A percentile compares a stretch with the other conserved stretches of the same genome.
Conservation (phyloP, 2,888 invertebrate genomes). For the Phanerotoma sp. region DNA sequence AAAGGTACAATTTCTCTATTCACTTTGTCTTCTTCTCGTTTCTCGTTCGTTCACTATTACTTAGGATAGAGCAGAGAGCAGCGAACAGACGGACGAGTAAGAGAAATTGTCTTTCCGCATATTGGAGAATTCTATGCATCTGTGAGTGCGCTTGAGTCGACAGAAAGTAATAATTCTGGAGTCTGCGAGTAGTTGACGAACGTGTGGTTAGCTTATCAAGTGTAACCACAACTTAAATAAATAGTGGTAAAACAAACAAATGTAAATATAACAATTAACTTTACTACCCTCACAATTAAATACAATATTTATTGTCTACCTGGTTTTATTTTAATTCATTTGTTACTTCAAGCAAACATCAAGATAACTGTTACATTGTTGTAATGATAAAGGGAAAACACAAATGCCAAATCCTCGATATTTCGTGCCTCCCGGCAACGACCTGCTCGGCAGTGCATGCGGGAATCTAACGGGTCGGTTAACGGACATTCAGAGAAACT, state of each 20-base stretch:
- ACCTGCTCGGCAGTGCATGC: slow-evolving; percentile 8
- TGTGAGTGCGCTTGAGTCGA: slow-evolving; percentile 10
- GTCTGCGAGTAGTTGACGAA: slow-evolving; percentile 5
- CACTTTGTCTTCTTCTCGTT: slow-evolving; percentile 4
- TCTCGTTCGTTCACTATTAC: not conserved
- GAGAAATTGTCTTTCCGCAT: slow-evolving; percentile 25
- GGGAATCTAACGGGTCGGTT: slow-evolving; percentile 32
- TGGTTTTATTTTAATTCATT: too few species aligned
- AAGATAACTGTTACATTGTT: not conserved
- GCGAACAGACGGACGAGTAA: slow-evolving; percentile 1
- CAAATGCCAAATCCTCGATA: slow-evolving; percentile 5
- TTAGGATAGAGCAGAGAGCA: slow-evolving; percentile 5
- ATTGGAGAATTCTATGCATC: slow-evolving; percentile 29
- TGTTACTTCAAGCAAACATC: too few species aligned
- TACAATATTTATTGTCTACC: not conserved
- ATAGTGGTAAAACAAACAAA: not conserved
- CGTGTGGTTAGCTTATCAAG: not conserved
- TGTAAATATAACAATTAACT: too few species aligned
- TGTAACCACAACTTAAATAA: not conserved
- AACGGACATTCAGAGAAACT: slow-evolving; percentile 34
- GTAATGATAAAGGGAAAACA: not conserved
- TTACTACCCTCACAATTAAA: not conserved
- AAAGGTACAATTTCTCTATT: not conserved
- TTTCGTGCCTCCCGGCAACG: slow-evolving; percentile 6
- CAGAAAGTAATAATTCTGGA: slow-evolving; percentile 2